Conservation (phyloP, 2,888 invertebrate species). For the Dryomyza anilis region DNA sequence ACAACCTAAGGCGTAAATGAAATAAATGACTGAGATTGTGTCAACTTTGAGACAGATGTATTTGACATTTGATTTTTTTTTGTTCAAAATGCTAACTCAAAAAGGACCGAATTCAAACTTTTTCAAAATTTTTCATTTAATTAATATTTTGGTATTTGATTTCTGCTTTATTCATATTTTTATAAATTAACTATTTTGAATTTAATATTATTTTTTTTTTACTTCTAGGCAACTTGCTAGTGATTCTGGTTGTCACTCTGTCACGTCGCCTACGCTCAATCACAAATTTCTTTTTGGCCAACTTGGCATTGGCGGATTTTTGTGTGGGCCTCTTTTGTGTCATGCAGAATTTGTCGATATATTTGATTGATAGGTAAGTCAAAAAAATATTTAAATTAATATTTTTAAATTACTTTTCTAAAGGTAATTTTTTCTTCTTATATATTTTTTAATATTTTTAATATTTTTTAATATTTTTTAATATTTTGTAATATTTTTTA, state of each 20-base stretch:
- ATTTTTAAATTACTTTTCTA: too few species aligned
- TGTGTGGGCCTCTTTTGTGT: conserved; percentile 93
- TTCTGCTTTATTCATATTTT: conserved; percentile 16
- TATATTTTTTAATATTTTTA: too few species aligned
- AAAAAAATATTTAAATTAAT: too few species aligned
- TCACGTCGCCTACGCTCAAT: conserved; percentile 83
- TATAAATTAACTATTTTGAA: conserved; percentile 6
- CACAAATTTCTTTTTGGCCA: conserved; percentile 90
- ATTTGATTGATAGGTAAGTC: conserved; percentile 75
- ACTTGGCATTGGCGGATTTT: conserved; percentile 87
- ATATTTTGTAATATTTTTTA: too few species aligned
- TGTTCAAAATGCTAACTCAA: too few species aligned
- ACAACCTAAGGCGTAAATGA: too few species aligned
- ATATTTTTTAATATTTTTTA: too few species aligned
- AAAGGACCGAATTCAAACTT: too few species aligned
- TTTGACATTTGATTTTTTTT: too few species aligned
- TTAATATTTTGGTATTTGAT: conserved; percentile 22
- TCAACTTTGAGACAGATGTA: too few species aligned
- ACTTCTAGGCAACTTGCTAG: conserved; percentile 81
- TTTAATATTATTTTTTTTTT: conserved; percentile 2
- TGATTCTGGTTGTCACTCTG: conserved; percentile 82
- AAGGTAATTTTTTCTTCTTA: neutral
- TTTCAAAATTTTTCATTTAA: neutral
- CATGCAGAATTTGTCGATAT: conserved; percentile 84
- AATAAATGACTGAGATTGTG: too few species aligned